A percentile compares a stretch with the other conserved stretches of the same genome.
Evolutionary conservation across 2,113 vertebrate species (phyloP).

Genomic region (Barnardius zonarius): DNA sequence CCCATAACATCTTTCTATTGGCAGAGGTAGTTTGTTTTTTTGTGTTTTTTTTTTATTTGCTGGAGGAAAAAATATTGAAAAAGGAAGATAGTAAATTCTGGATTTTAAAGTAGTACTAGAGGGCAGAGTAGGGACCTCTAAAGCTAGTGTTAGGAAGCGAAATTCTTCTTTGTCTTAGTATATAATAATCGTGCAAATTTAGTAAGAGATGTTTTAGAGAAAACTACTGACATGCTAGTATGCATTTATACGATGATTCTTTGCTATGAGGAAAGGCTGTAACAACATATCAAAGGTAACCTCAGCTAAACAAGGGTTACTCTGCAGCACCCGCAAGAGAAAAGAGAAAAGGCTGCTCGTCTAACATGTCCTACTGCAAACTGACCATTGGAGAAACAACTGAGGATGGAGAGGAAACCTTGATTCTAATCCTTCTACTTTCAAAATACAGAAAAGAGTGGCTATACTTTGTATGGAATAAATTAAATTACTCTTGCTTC

Average conservation of each 20-base stretch:
- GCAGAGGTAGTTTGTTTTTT: neutral
- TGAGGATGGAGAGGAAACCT: neutral
- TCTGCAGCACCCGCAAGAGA: neutral
- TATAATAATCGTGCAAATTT: neutral
- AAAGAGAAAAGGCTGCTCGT: neutral
- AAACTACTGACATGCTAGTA: neutral
- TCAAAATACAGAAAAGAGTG: neutral
- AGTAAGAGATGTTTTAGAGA: neutral
- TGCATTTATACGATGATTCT: neutral
- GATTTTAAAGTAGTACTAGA: neutral
- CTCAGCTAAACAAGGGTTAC: neutral
- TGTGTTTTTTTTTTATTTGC: neutral
- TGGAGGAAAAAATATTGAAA: neutral
- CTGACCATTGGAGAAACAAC: rapidly evolving
- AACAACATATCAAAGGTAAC: neutral
- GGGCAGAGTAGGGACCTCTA: neutral
- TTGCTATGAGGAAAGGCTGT: neutral
- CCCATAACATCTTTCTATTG: neutral
- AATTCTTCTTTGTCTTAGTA: neutral
- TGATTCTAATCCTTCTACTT: neutral
- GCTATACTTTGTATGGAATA: neutral
- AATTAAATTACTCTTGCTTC: neutral
- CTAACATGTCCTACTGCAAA: neutral
- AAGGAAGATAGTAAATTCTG: neutral
- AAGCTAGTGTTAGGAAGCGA: neutral